These are phyloP conservation scores for Chaetodon trifascialis DNA, from an alignment of 2,113 vertebrate species.

Conservation along the genomic window DNA sequence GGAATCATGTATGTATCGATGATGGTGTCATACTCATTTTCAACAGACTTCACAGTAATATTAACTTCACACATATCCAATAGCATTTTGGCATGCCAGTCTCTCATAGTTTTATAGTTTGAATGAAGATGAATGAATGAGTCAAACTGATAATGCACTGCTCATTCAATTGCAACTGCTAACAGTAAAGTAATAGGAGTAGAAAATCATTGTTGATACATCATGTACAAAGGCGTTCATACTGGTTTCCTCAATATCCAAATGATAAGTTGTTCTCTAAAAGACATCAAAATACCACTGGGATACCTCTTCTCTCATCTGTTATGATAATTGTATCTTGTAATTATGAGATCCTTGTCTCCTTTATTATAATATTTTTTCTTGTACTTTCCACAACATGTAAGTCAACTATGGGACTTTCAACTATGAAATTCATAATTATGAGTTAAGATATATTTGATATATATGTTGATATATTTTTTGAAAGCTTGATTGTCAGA, in stretches of 20 bases:
- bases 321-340: too few species aligned
- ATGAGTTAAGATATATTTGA: too few species aligned
- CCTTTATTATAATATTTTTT: background rate
- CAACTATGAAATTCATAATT: background rate
- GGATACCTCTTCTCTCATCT: background rate
- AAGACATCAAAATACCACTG: background rate
- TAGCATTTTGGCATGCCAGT: background rate
- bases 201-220: background rate
- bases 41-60: background rate
- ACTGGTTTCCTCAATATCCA: background rate
- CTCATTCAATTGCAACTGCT: background rate
- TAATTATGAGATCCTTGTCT: background rate
- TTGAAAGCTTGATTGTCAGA: conserved; percentile 13
- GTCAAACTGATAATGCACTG: background rate
- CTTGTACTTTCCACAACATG: background rate
- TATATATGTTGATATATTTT: too few species aligned
- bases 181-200: background rate
- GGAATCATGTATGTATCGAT: background rate
- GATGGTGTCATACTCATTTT: background rate
- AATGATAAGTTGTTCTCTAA: background rate
- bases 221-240: background rate
- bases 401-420: background rate
- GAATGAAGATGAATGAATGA: background rate
- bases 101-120: background rate
- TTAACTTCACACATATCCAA: background rate